phyloP scores from a whole-genome alignment of 2,888 invertebrate genomes.

The Spicauda simplicius region DNA sequence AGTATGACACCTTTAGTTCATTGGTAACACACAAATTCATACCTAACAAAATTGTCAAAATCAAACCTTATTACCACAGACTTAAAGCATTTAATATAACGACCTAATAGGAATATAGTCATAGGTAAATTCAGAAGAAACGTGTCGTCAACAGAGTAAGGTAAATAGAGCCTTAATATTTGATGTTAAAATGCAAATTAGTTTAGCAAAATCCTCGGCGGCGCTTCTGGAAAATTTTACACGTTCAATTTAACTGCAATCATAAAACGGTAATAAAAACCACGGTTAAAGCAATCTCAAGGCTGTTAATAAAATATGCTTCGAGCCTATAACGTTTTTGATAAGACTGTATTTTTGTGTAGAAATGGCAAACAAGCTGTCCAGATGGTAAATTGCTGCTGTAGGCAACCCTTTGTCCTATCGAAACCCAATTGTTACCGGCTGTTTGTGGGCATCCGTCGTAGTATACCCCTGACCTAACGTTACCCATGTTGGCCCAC shows the following conservation, averaged over 20 bases:
- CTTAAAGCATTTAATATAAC: too few species aligned
- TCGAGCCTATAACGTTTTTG: slow-evolving; percentile 9
- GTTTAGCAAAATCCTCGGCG: slow-evolving; percentile 17
- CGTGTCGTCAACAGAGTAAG: neutral
- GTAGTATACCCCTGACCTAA: too few species aligned
- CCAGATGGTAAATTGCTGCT: too few species aligned
- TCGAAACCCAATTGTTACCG: too few species aligned
- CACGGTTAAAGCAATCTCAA: slow-evolving; percentile 50
- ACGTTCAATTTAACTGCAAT: slow-evolving; percentile 57
- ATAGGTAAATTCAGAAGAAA: slow-evolving; percentile 12
- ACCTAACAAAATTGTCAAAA: too few species aligned
- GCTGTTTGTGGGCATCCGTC: too few species aligned
- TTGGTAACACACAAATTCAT: too few species aligned
- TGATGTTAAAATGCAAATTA: slow-evolving; percentile 8
- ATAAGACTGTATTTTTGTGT: neutral
- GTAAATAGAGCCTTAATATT: neutral
- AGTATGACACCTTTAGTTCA: too few species aligned
- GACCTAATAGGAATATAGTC: neutral
- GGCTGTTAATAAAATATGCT: slow-evolving; percentile 45
- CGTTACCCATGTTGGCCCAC: too few species aligned
- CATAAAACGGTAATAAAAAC: slow-evolving; percentile 65
- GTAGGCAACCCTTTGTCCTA: too few species aligned
- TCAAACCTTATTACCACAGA: too few species aligned
- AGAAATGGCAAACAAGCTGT: too few species aligned
- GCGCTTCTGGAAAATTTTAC: slow-evolving; percentile 48